These are phyloP conservation scores for Pavo muticus DNA, from an alignment of 2,113 vertebrate species.

Conservation along the genomic window DNA sequence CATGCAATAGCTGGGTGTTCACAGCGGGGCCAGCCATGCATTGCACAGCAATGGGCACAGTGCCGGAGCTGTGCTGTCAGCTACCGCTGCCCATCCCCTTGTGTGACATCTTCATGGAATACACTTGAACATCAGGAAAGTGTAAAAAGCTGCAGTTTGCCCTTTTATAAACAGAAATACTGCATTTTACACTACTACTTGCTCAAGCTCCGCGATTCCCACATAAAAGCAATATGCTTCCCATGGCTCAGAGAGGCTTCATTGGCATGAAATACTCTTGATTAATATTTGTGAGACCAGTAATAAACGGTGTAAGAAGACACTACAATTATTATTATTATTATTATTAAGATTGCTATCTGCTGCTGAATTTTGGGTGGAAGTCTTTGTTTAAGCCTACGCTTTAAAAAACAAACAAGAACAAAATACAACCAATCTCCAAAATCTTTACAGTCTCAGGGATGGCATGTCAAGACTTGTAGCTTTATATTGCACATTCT, in stretches of 20 bases:
- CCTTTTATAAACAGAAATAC: not conserved
- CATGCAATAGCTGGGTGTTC: not conserved
- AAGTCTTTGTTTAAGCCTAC: not conserved
- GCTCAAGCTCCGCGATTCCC: not conserved
- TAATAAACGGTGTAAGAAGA: not conserved
- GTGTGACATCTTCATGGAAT: not conserved
- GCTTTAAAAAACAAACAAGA: not conserved
- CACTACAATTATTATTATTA: not conserved
- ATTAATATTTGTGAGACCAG: not conserved
- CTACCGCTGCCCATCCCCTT: not conserved
- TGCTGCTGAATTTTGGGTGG: not conserved
- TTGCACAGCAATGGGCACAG: rapidly evolving
- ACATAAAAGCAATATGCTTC: not conserved
- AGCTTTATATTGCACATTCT: not conserved
- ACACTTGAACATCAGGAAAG: rapidly evolving
- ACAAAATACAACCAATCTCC: not conserved
- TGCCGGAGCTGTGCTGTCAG: not conserved
- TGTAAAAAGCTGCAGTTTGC: not conserved
- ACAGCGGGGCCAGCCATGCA: not conserved
- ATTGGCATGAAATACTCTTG: not conserved
- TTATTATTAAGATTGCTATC: not conserved
- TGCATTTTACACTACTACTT: not conserved
- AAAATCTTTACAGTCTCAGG: not conserved
- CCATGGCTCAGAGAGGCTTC: not conserved
- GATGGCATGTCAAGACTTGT: not conserved